These are phyloP conservation scores for Phengaris alcon DNA, from an alignment of 2,888 invertebrate species.

Conservation along the genomic window DNA sequence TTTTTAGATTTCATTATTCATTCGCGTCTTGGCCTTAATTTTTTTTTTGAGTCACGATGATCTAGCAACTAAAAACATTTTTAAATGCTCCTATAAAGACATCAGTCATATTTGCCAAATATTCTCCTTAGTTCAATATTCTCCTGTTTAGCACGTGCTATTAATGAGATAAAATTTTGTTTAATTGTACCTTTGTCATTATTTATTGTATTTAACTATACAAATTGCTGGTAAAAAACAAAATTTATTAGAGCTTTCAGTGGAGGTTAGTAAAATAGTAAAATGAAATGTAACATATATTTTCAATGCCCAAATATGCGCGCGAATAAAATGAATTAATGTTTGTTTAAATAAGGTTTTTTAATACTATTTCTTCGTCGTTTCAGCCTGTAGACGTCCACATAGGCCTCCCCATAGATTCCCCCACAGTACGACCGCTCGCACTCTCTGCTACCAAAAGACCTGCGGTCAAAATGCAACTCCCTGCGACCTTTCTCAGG, in stretches of 20 bases:
- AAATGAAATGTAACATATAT: constrained; percentile 4
- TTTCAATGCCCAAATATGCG: background rate
- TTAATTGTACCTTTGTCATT: too few relatives aligned
- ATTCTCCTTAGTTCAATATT: too few relatives aligned
- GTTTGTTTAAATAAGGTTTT: background rate
- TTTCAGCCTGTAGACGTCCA: too few relatives aligned
- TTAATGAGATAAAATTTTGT: too few relatives aligned
- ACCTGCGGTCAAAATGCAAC: too few relatives aligned
- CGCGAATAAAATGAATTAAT: background rate
- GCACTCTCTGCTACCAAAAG: too few relatives aligned
- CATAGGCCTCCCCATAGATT: too few relatives aligned
- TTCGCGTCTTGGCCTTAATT: background rate
- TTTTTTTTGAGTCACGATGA: background rate
- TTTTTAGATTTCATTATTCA: constrained; percentile 3
- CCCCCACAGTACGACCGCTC: too few relatives aligned
- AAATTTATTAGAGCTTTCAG: background rate
- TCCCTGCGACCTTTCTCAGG: too few relatives aligned
- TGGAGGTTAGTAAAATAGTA: background rate
- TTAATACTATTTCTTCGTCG: background rate
- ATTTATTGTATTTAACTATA: too few relatives aligned
- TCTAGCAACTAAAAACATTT: background rate
- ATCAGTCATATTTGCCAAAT: too few relatives aligned
- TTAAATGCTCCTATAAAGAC: background rate
- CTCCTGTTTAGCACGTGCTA: too few relatives aligned
- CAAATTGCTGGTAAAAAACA: background rate